Evolutionary conservation across 1,140 invertebrate genomes (phyloP).

Genomic region (Asobara japonica): DNA sequence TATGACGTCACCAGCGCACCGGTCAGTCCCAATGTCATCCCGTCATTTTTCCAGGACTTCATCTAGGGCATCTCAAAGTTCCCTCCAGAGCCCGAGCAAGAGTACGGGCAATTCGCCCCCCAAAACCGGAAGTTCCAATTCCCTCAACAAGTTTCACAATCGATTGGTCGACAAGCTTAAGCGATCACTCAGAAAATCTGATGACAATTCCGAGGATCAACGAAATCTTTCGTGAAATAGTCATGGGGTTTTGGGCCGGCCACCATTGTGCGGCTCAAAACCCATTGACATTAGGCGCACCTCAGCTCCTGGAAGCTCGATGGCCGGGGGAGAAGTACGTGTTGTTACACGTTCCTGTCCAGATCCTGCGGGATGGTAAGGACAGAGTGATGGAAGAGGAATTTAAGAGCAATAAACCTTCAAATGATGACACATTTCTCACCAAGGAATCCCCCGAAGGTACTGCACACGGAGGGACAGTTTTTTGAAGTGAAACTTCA

Average conservation of each 20-base stretch:
- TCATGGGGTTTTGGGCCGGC: constrained; percentile 61
- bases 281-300: constrained; percentile 61
- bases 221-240: constrained; percentile 64
- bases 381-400: not conserved
- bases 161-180: constrained; percentile 85
- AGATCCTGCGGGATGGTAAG: constrained; percentile 46
- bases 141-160: constrained; percentile 85
- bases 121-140: constrained; percentile 69
- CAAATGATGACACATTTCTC: no score
- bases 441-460: no score
- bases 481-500: no score
- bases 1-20: constrained; percentile 70
- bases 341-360: constrained; percentile 52
- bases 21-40: constrained; percentile 72
- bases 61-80: constrained; percentile 70
- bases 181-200: constrained; percentile 75
- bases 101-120: constrained; percentile 71
- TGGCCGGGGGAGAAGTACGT: constrained; percentile 37
- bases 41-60: constrained; percentile 71
- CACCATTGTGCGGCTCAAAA: constrained; percentile 59
- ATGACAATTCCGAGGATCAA: constrained; percentile 70
- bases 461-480: no score
- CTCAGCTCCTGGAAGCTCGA: constrained; percentile 53
- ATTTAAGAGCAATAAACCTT: not conserved
- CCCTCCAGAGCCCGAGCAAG: constrained; percentile 73